Conservation (phyloP, 1,140 invertebrate genomes). For the Oryctes rhinoceros region DNA sequence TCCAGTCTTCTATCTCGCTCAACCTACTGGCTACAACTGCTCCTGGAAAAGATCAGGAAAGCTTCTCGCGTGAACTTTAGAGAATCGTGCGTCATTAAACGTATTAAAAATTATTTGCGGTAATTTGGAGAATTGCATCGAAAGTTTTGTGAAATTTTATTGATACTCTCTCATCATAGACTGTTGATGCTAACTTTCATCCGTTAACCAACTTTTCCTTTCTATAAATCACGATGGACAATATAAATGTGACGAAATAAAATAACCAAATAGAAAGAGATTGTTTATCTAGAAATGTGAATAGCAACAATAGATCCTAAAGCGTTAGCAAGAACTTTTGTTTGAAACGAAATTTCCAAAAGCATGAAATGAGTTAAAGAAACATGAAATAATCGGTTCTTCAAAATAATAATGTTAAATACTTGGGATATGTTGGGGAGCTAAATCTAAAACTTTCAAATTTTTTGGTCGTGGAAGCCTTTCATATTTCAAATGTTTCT, state of each 20-base stretch:
- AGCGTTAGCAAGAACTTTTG: no score
- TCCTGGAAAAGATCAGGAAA: slow-evolving; percentile 60
- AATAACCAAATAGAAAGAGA: neutral
- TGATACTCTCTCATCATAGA: neutral
- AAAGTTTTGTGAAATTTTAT: neutral
- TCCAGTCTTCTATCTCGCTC: slow-evolving; percentile 82
- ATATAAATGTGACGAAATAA: slow-evolving; percentile 8
- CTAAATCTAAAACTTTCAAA: no score
- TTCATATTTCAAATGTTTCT: no score
- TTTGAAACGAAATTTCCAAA: no score
- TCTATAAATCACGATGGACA: neutral
- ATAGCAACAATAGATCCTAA: neutral
- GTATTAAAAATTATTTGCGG: no score
- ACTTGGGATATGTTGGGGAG: no score
- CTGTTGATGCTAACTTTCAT: neutral
- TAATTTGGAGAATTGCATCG: neutral
- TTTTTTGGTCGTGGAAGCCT: no score
- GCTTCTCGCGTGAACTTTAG: no score
- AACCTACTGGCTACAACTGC: slow-evolving; percentile 90
- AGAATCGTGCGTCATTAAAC: no score
- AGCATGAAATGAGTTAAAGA: no score
- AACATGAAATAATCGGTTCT: no score
- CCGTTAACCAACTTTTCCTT: neutral
- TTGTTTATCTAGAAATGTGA: neutral
- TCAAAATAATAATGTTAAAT: no score